A percentile compares a stretch with the other conserved stretches of the same genome.
Conservation (phyloP, 2,888 invertebrate genomes). For the Malacosoma neustria region DNA sequence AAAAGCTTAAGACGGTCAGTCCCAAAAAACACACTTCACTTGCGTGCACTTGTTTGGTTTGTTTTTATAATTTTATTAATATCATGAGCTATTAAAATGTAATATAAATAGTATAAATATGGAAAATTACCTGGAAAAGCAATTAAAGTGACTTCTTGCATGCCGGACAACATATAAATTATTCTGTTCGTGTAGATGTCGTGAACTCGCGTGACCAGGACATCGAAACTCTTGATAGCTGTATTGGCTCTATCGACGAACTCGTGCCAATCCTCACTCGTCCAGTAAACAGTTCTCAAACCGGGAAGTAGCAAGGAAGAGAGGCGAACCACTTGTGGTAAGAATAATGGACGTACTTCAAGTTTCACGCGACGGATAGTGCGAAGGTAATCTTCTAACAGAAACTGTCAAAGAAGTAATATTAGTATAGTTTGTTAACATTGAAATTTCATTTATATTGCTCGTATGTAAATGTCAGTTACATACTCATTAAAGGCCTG, state of each 20-base stretch:
- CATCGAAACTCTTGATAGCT: constrained; percentile 87
- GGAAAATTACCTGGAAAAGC: constrained; percentile 81
- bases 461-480: no score
- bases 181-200: constrained; percentile 95
- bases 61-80: no score
- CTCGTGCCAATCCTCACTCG: constrained; percentile 85
- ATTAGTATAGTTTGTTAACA: no score
- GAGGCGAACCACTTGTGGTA: constrained; percentile 90
- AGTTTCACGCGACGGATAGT: constrained; percentile 85
- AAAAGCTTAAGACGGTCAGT: no score
- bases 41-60: no score
- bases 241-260: constrained; percentile 85
- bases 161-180: constrained; percentile 88
- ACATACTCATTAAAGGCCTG: no score
- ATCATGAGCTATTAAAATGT: no score
- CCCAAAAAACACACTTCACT: no score
- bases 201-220: constrained; percentile 83
- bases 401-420: constrained; percentile 73
- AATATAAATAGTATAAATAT: no score
- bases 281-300: constrained; percentile 88
- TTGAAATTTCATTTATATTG: no score
- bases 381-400: constrained; percentile 83
- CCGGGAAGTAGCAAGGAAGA: constrained; percentile 90
- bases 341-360: constrained; percentile 92
- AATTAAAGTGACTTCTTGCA: constrained; percentile 89